Conservation (phyloP, 2,888 invertebrate genomes). For the Argyresthia goedartella region DNA sequence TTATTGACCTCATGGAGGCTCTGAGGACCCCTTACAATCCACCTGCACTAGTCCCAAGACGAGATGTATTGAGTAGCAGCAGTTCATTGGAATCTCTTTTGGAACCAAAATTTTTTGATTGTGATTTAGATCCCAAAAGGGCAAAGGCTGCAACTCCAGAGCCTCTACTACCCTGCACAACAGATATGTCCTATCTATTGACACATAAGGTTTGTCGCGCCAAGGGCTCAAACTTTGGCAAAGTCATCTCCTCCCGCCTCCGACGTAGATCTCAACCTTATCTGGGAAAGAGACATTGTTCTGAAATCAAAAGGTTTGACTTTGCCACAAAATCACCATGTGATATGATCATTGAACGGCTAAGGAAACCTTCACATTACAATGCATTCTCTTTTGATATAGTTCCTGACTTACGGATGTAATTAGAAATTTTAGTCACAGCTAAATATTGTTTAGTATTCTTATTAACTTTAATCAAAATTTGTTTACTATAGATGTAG, state of each 20-base stretch:
- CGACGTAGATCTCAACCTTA: slow-evolving; percentile 42
- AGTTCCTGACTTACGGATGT: not conserved
- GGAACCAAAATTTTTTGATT: slow-evolving; percentile 23
- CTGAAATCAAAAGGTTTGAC: slow-evolving; percentile 33
- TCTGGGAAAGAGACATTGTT: slow-evolving; percentile 22
- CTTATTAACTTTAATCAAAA: too few species aligned
- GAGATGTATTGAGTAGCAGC: slow-evolving; percentile 24
- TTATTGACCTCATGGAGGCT: slow-evolving; percentile 46
- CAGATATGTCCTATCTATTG: slow-evolving; percentile 46
- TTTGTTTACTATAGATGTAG: too few species aligned
- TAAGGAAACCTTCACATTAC: slow-evolving; percentile 19
- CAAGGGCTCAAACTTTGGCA: slow-evolving; percentile 46
- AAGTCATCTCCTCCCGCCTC: slow-evolving; percentile 34
- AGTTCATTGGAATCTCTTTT: slow-evolving; percentile 41
- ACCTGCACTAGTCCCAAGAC: slow-evolving; percentile 7
- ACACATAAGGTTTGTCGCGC: slow-evolving; percentile 25
- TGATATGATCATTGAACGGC: slow-evolving; percentile 37
- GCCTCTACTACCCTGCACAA: slow-evolving; percentile 27
- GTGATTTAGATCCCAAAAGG: slow-evolving; percentile 15
- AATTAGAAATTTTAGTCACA: too few species aligned
- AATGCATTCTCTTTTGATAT: not conserved
- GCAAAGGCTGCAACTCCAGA: slow-evolving; percentile 16
- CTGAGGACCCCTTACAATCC: slow-evolving; percentile 24
- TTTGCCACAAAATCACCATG: slow-evolving; percentile 48
- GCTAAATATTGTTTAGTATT: too few species aligned